A percentile compares a stretch with the other conserved stretches of the same genome.
phyloP scores from a whole-genome alignment of 2,113 vertebrate species.

The Vimba vimba region DNA sequence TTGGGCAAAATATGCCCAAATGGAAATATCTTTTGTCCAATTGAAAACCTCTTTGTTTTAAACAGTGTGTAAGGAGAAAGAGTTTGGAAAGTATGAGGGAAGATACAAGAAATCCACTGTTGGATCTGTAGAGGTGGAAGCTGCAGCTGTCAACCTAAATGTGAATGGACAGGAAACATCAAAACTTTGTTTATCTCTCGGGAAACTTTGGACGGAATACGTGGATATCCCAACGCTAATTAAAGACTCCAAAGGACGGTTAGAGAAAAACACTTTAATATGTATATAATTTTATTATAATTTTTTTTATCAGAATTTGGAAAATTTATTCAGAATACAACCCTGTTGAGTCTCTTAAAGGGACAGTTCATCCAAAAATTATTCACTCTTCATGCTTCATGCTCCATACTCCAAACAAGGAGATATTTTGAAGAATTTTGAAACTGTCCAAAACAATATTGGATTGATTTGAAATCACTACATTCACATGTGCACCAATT shows the following conservation, averaged over 20 bases:
- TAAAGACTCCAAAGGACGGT: constrained; percentile 79
- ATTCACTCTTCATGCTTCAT: neutral
- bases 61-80: constrained; percentile 80
- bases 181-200: constrained; percentile 83
- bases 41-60: neutral
- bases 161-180: constrained; percentile 70
- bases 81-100: constrained; percentile 84
- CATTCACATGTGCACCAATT: too few relatives aligned
- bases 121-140: constrained; percentile 69
- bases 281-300: neutral
- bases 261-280: constrained; percentile 3
- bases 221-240: constrained; percentile 84
- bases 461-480: neutral
- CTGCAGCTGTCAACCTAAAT: constrained; percentile 66
- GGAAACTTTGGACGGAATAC: constrained; percentile 85
- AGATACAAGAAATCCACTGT: constrained; percentile 70
- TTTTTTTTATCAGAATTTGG: neutral
- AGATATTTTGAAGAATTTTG: neutral
- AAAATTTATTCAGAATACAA: neutral
- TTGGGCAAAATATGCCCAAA: neutral
- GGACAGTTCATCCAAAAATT: neutral
- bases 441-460: neutral
- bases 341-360: neutral
- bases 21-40: neutral
- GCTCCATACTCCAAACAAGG: neutral